Percentiles rank a stretch among this genome's conserved stretches.
These are phyloP conservation scores for Antheraea mylitta DNA, from an alignment of 1,140 invertebrate genomes.

Conservation along the genomic window DNA sequence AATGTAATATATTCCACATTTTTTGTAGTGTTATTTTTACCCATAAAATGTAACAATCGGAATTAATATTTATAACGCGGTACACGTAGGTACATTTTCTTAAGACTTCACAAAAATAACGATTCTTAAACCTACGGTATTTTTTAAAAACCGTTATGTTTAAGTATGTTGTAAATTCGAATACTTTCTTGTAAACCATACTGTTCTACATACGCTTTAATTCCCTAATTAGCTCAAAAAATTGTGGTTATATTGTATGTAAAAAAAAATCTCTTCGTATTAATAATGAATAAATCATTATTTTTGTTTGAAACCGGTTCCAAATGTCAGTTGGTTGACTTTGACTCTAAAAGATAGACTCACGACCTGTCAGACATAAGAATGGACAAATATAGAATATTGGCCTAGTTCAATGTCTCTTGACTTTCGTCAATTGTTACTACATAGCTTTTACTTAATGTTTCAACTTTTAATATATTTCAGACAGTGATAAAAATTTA, in stretches of 20 bases:
- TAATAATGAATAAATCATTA: no score
- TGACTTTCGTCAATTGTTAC: background rate
- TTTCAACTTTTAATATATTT: conserved; percentile 19
- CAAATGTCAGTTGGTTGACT: background rate
- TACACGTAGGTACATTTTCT: background rate
- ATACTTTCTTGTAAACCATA: background rate
- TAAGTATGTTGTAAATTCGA: background rate
- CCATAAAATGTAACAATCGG: no score
- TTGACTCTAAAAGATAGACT: background rate
- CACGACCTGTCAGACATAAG: background rate
- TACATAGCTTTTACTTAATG: conserved; percentile 10
- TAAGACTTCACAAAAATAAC: background rate
- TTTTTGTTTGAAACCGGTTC: background rate
- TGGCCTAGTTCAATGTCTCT: background rate
- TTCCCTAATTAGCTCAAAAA: no score
- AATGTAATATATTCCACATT: no score
- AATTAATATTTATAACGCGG: background rate
- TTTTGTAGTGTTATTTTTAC: no score
- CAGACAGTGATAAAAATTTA: conserved; percentile 27
- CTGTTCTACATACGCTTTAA: background rate
- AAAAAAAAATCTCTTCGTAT: no score
- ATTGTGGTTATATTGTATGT: no score
- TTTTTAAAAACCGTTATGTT: background rate
- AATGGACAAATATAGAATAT: background rate
- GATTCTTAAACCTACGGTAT: background rate